Evolutionary conservation across 2,797 vertebrate species (phyloP), one percentile per base, ranked within the genome.

Genomic region (Malurus splendens): DNA sequence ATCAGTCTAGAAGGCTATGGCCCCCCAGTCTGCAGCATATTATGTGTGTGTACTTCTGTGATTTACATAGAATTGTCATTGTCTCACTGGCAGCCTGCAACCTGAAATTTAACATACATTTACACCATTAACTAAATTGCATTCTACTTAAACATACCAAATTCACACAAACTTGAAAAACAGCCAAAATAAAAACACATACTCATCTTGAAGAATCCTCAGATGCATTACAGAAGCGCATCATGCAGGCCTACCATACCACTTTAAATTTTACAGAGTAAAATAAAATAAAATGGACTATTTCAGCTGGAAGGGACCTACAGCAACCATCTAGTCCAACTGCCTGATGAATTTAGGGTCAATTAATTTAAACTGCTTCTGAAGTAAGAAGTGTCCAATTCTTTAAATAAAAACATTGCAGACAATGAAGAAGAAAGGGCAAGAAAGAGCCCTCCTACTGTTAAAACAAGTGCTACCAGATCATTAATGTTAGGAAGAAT

Each of bases 191-290:
- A 47, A 75, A 78, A 66, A 60, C 50, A 55, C 6, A 20, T 59
- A 32, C 17, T 86, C 1, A 19, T 89, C 54, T 64, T 71, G 20
- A 81, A 72, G 38, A 81, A 52, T 42, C 23, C 42, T 77, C 50
- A 80, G 27, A 55, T 67, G 16, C 4, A 10, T 45, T 70, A 48
- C 20, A 81, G 41, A 68, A 59, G 7, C 52, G 39, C 12, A 2
- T 50, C 52, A 20, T 27, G 14, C 25, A 48, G 9, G 6, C 65
- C 28, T 75, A 17, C n/a, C 0, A 0, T 39, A n/a, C 19, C 5
- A 24, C 61, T 82, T 42, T 39, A 67, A 55, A 52, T 82, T 78
- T 75, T 51, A 45, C 19, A 44, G 39, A 38, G 19, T 12, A 45
- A 8, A 41, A 27, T 51, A 25, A 64, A 44, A 9, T 33, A 71